Conservation (phyloP, 2,113 vertebrate genomes). For the Passer montanus region DNA sequence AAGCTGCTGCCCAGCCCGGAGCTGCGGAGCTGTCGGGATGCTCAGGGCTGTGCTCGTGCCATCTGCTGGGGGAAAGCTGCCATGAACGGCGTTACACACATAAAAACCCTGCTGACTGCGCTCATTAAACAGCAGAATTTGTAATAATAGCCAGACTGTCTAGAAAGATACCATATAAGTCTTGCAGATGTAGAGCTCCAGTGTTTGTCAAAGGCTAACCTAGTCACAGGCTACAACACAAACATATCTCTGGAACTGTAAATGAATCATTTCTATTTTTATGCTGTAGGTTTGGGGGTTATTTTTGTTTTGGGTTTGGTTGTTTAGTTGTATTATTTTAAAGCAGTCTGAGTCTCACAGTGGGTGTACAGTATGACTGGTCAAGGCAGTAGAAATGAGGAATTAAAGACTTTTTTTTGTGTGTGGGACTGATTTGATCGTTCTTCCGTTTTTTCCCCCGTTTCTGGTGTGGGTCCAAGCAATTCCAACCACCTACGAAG, state of each 20-base stretch:
- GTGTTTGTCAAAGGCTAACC: background rate
- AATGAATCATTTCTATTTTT: background rate
- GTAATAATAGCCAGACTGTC: background rate
- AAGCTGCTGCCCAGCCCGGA: background rate
- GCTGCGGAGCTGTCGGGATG: background rate
- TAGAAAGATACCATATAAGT: background rate
- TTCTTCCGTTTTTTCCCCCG: background rate
- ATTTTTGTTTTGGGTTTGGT: background rate
- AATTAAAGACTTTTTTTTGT: background rate
- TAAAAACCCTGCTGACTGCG: background rate
- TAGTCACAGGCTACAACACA: background rate
- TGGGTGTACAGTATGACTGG: background rate
- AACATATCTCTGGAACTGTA: background rate
- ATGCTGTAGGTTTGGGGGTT: background rate
- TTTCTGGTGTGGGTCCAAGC: background rate
- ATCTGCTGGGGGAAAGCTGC: slow-evolving; percentile 19
- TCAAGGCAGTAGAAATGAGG: background rate
- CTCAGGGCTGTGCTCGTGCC: background rate
- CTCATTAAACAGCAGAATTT: background rate
- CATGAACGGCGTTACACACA: background rate
- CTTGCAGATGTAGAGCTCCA: background rate
- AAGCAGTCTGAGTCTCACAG: background rate
- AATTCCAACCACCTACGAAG: background rate
- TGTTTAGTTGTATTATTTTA: background rate
- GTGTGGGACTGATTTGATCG: background rate